These are phyloP conservation scores for Pocillopora verrucosa DNA, from an alignment of 64 coral and sea anemone genomes.

Conservation along the genomic window DNA sequence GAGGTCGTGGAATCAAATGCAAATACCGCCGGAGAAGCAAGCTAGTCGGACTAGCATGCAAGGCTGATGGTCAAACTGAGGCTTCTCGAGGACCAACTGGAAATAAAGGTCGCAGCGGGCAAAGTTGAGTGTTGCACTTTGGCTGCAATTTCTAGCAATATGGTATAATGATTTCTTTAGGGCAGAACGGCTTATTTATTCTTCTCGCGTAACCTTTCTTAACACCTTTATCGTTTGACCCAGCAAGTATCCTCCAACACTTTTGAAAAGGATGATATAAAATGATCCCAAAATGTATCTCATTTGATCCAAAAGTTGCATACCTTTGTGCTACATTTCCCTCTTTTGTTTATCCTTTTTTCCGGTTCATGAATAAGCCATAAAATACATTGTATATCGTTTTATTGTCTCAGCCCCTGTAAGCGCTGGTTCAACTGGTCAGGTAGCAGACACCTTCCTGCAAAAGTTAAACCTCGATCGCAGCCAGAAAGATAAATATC, in stretches of 20 bases:
- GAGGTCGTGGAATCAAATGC: constrained; percentile 5
- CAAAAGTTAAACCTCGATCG: neutral
- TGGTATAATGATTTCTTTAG: too few relatives aligned
- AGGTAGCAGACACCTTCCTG: neutral
- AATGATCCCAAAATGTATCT: too few relatives aligned
- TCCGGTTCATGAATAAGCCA: too few relatives aligned
- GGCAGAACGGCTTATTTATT: too few relatives aligned
- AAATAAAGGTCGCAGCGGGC: neutral
- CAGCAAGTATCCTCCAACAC: too few relatives aligned
- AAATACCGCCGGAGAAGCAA: too few relatives aligned
- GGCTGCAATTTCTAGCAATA: neutral
- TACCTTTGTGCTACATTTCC: too few relatives aligned
- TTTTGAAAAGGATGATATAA: too few relatives aligned
- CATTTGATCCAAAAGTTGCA: too few relatives aligned
- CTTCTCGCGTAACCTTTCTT: too few relatives aligned
- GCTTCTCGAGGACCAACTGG: neutral
- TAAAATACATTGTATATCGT: neutral
- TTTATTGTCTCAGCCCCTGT: neutral
- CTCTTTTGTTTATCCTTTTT: too few relatives aligned
- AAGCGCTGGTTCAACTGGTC: neutral
- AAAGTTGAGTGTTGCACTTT: neutral
- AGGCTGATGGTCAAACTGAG: neutral
- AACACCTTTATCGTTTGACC: too few relatives aligned
- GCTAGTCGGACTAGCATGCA: neutral
- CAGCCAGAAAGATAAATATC: neutral